Conservation (phyloP, 2,113 vertebrate species). For the Eurypyga helias region DNA sequence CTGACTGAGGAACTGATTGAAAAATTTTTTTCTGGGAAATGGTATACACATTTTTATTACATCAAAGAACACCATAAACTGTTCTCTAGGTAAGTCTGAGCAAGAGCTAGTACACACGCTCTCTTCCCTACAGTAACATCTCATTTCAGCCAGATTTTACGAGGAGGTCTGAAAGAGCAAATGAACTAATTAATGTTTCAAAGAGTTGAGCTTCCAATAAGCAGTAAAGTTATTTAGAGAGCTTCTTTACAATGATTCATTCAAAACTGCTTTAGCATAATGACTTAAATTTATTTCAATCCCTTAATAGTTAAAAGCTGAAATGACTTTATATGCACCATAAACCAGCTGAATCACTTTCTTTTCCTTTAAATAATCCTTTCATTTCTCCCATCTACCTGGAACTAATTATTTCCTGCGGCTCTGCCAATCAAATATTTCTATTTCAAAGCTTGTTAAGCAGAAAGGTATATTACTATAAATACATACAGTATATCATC, state of each 20-base stretch:
- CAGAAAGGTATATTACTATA: background rate
- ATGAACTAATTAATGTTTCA: conserved; percentile 3
- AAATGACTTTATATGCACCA: background rate
- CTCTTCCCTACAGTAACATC: background rate
- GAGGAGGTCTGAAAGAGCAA: background rate
- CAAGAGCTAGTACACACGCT: background rate
- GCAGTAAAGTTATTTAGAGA: background rate
- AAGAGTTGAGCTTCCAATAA: background rate
- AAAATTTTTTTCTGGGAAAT: background rate
- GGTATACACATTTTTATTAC: background rate
- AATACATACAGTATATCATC: background rate
- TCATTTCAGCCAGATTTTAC: background rate
- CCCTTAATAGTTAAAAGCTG: background rate
- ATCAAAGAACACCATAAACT: background rate
- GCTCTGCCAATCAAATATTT: conserved; percentile 43
- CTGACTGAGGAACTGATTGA: background rate
- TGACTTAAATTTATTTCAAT: conserved; percentile 14
- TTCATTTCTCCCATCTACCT: background rate
- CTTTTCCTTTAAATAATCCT: conserved; percentile 18
- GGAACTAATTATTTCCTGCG: conserved; percentile 44
- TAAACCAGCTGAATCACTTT: conserved; percentile 28
- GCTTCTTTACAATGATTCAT: background rate
- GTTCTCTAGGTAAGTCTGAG: background rate
- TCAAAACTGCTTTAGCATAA: background rate
- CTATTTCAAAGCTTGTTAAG: conserved; percentile 44